Evolutionary conservation across 2,797 vertebrate species (phyloP).

Genomic region (Tauraco hartlaubi): DNA sequence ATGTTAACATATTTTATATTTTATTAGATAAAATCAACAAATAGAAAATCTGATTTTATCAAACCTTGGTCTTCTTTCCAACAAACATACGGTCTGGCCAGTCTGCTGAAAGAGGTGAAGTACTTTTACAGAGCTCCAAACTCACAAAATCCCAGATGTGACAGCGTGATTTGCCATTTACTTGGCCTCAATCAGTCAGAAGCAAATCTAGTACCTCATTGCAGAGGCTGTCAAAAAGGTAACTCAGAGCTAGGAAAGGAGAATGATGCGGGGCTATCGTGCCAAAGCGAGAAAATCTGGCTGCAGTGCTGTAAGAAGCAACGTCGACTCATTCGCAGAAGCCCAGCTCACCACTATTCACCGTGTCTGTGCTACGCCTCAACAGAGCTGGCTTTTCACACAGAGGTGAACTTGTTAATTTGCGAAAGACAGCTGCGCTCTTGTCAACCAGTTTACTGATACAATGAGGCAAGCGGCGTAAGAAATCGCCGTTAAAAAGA

Average conservation of each 20-base stretch:
- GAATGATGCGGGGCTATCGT: background rate
- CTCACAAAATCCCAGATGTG: background rate
- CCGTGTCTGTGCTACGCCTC: background rate
- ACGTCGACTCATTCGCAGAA: background rate
- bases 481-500: background rate
- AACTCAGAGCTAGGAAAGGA: background rate
- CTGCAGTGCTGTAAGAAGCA: background rate
- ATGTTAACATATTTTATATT: background rate
- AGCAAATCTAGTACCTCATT: background rate
- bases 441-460: background rate
- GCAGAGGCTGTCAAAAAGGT: constrained; percentile 39
- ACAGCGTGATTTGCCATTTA: background rate
- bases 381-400: background rate
- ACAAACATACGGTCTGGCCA: background rate
- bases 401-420: background rate
- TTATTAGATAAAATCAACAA: background rate
- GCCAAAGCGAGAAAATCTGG: constrained; percentile 15
- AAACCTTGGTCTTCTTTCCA: background rate
- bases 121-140: background rate
- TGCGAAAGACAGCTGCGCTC: background rate
- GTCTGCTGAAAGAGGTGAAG: background rate
- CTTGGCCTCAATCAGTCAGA: constrained; percentile 50
- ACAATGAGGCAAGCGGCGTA: background rate
- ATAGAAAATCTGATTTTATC: background rate
- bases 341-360: background rate